Evolutionary conservation across 2,797 vertebrate species (phyloP).

Genomic region (Thamnophis elegans): DNA sequence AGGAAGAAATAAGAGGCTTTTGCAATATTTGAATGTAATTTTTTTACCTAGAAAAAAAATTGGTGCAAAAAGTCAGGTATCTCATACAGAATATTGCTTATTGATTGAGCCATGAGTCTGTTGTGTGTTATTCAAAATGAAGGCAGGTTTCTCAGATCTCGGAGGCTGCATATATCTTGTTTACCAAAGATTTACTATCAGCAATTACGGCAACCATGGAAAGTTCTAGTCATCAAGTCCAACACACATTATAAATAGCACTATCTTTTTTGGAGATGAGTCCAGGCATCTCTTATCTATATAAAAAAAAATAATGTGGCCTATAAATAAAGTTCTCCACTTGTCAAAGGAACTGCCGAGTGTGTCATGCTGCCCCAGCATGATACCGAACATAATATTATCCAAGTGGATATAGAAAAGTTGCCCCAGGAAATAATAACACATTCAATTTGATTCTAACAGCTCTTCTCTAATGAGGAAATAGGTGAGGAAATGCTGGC

Average conservation of each 20-base stretch:
- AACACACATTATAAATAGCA: constrained; percentile 26
- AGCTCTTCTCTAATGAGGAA: not conserved
- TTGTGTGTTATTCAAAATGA: not conserved
- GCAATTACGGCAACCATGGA: constrained; percentile 13
- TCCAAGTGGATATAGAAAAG: not conserved
- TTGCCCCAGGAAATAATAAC: not conserved
- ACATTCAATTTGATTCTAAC: not conserved
- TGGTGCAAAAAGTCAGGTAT: not conserved
- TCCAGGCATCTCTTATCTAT: constrained; percentile 6
- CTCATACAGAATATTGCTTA: not conserved
- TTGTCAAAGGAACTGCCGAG: not conserved
- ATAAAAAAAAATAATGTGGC: not conserved
- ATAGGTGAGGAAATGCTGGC: not conserved
- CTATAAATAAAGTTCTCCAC: not conserved
- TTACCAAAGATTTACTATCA: constrained; percentile 3
- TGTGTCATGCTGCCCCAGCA: not conserved
- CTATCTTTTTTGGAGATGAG: constrained; percentile 15
- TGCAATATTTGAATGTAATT: not conserved
- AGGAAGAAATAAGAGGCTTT: not conserved
- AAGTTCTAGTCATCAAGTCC: constrained; percentile 2
- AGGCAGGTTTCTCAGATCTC: not conserved
- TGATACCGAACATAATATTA: not conserved
- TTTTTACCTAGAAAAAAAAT: not conserved
- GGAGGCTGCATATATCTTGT: not conserved
- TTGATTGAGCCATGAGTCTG: not conserved